Evolutionary conservation across 2,113 vertebrate species (phyloP).

Genomic region (Callopanchax toddi): DNA sequence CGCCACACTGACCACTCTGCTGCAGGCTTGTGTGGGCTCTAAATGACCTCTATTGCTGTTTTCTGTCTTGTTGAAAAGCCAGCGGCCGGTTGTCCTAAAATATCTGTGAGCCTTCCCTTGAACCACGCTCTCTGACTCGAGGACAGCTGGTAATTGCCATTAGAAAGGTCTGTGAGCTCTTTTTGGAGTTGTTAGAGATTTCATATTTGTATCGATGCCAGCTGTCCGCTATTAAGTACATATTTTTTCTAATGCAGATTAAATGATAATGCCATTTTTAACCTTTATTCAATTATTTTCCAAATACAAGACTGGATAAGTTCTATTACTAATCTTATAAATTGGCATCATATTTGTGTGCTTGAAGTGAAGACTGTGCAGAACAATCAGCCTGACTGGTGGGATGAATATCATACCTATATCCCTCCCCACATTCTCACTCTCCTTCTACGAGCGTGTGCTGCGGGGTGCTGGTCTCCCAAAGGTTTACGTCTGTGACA

Average conservation of each 20-base stretch:
- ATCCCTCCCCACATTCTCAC: slow-evolving; percentile 55
- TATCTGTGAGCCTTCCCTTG: slow-evolving; percentile 34
- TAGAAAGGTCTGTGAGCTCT: slow-evolving; percentile 46
- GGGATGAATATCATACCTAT: slow-evolving; percentile 60
- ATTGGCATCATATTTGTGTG: slow-evolving; percentile 36
- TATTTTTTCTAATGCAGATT: neutral
- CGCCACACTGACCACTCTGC: slow-evolving; percentile 46
- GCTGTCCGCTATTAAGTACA: slow-evolving; percentile 22
- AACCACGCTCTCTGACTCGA: slow-evolving; percentile 43
- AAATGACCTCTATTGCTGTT: slow-evolving; percentile 67
- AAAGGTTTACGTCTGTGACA: slow-evolving; percentile 74
- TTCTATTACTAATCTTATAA: neutral
- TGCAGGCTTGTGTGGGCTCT: slow-evolving; percentile 49
- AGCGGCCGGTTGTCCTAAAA: slow-evolving; percentile 49
- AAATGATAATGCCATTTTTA: neutral
- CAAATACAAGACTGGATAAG: slow-evolving; percentile 10
- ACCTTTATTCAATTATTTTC: slow-evolving; percentile 13
- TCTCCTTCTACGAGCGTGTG: slow-evolving; percentile 59
- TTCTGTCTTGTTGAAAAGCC: slow-evolving; percentile 57
- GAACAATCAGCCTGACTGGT: slow-evolving; percentile 54
- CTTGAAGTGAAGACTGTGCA: slow-evolving; percentile 43
- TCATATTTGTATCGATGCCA: slow-evolving; percentile 40
- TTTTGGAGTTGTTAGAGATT: slow-evolving; percentile 23
- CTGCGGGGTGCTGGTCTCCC: slow-evolving; percentile 73
- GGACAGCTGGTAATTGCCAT: slow-evolving; percentile 40